phyloP scores from a whole-genome alignment of 2,888 invertebrate species.

The Macrosoma leucophasiata region DNA sequence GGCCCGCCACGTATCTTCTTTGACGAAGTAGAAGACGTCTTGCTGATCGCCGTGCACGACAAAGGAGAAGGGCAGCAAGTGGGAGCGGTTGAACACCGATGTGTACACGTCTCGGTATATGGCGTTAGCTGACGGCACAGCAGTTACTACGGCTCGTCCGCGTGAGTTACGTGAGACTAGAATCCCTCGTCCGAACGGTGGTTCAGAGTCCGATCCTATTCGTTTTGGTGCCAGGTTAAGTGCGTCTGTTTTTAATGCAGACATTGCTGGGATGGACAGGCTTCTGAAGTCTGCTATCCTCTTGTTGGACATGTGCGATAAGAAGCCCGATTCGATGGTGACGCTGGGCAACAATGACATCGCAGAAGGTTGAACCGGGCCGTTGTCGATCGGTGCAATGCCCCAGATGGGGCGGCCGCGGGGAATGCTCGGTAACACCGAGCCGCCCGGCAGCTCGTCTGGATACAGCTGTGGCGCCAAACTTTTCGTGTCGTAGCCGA shows the following conservation, averaged over 20 bases:
- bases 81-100: conserved; percentile 92
- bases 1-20: conserved; percentile 92
- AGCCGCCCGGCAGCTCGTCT: conserved; percentile 79
- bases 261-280: conserved; percentile 85
- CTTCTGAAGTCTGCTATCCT: conserved; percentile 86
- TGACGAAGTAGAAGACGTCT: conserved; percentile 95
- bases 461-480: conserved; percentile 91
- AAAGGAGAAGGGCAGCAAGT: conserved; percentile 90
- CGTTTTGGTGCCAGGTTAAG: conserved; percentile 84
- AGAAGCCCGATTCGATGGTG: conserved; percentile 88
- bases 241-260: conserved; percentile 86
- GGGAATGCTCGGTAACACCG: conserved; percentile 79
- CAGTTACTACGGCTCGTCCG: conserved; percentile 87
- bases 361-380: conserved; percentile 75
- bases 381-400: conserved; percentile 66
- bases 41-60: conserved; percentile 92
- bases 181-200: conserved; percentile 91
- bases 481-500: conserved; percentile 90
- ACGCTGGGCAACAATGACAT: conserved; percentile 81
- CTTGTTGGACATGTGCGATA: conserved; percentile 86
- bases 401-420: conserved; percentile 74
- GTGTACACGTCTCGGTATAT: conserved; percentile 95
- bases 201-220: conserved; percentile 89
- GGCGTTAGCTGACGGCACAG: conserved; percentile 92
- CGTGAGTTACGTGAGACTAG: conserved; percentile 87